Evolutionary conservation across 1,140 invertebrate genomes (phyloP), one percentile per base, ranked within the genome.

Genomic region (Hycleus phaleratus): DNA sequence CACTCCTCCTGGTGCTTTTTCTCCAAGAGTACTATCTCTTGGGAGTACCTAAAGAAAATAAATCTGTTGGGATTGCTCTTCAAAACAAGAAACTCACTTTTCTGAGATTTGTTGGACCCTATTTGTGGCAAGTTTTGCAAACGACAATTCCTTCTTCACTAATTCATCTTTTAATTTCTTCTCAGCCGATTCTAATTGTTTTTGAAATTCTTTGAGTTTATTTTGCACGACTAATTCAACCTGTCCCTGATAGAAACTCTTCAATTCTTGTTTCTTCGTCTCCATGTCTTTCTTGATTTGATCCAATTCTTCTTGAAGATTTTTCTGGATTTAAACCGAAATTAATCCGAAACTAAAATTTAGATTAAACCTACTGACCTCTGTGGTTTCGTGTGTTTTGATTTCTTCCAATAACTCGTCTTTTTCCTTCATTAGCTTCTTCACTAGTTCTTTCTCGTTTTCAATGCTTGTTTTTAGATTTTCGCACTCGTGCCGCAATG

Each of bases 201-300:
- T 72, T 69, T 90, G 87, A 68, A 90, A 90, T 71, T 91, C 87
- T 63, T 82, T 80, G 49, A 90, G 70, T 71, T 91, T 91, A 11
- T 79, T 78, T 56, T 83, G 77, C 3, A 91, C 87, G 2, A 88
- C 84, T 44, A 82, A 78, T 55, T 91, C 87, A 26, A 91, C 74
- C 74, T 91, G 88, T 55, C 84, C 83, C 68, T 91, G 88, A 66
- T 90, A 91, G 64, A 87, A 82, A 18, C 80, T 78, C 65, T 85
- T 83, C 7, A 90, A 71, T 57, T 88, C 85, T 6, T 76, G 73
- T 62, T 84, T 84, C 51, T 83, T 82, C 5, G 80, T 73, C 46
- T 90, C 86, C 8, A 87, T 66, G 47, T 84, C 75, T 59, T 77
- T 78, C 50, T 74, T 77, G 12, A 77, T 69, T 26, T 68, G 69